phyloP scores from a whole-genome alignment of 35 echinoderm and acorn worm species.

The Ophiothrix spiculata region DNA sequence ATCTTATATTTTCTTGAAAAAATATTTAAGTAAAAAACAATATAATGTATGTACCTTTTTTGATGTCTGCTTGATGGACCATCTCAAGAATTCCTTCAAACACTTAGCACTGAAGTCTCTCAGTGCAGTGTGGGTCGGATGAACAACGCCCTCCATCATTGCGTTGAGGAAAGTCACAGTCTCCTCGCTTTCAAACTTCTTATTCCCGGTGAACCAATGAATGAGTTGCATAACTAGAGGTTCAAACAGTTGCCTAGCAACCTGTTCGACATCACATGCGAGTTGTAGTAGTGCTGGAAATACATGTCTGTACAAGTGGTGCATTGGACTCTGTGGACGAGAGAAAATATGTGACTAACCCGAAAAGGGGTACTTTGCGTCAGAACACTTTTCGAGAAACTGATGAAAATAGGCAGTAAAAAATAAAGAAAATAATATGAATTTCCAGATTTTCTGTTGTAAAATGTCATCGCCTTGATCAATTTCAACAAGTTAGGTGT shows the following conservation, averaged over 20 bases:
- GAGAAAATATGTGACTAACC: constrained; percentile 45
- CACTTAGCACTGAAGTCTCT: constrained; percentile 87
- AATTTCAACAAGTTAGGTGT: too few relatives aligned
- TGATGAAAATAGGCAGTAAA: too few relatives aligned
- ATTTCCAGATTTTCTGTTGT: too few relatives aligned
- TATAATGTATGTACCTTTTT: constrained; percentile 71
- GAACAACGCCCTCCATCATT: constrained; percentile 80
- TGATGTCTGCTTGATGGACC: constrained; percentile 97
- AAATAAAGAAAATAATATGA: too few relatives aligned
- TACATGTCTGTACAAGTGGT: constrained; percentile 77
- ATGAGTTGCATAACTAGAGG: constrained; percentile 92
- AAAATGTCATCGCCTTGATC: too few relatives aligned
- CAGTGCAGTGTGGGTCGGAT: constrained; percentile 90
- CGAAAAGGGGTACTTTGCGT: too few relatives aligned
- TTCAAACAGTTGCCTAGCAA: constrained; percentile 98
- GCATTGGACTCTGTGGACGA: constrained; percentile 73
- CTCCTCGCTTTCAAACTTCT: constrained; percentile 91
- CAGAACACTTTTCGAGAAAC: too few relatives aligned
- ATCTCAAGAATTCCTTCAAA: constrained; percentile 85
- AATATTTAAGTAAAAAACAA: too few relatives aligned
- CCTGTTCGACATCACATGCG: constrained; percentile 94
- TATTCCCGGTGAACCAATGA: constrained; percentile 95
- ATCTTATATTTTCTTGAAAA: too few relatives aligned
- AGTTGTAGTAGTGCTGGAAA: constrained; percentile 80
- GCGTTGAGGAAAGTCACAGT: constrained; percentile 68